Evolutionary conservation across 2,797 vertebrate species (phyloP), one percentile per base, ranked within the genome.

Genomic region (Acanthurus lineatus): DNA sequence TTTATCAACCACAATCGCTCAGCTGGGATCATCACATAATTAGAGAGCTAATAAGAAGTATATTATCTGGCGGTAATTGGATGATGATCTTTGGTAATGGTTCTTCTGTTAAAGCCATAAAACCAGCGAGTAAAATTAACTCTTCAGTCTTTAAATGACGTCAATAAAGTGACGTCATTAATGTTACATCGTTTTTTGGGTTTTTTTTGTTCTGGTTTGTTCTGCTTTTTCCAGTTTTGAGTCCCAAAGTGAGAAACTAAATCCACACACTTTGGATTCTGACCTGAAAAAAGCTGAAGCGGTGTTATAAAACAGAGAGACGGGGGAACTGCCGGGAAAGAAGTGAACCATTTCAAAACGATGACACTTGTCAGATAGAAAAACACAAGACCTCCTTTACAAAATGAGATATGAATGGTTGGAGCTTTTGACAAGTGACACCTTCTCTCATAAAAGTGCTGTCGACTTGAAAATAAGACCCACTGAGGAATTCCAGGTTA

Each of bases 331-430:
- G 25, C 1, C 12, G 7, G 3, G 14, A 40, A 45, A 3, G 20
- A 4, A 25, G 47, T 16, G 45, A 64, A 63, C 22, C 20, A 52
- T 64, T 67, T 66, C 70, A 44, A 74, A 83, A 57, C 49, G 53
- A 44, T 53, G 57, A 78, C 75, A 82, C 45, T 49, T 74, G 74
- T 61, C 73, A 82, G 44, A 59, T 25, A 76, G 69, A 69, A 67
- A 57, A 11, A 61, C 28, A 63, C 19, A 60, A 74, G 53, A 19
- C 38, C 56, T 48, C 19, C 8, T 28, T 51, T 35, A 3, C 9
- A 25, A 38, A 63, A 79, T 61, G 8, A 70, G 48, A 67, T n/a
- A 56, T 70, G 22, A 56, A 45, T n/a, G 28, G 20, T 74, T 42
- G 20, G 3, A 60, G 54, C 25, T 48, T 69, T 65, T 73, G 70